Conservation (phyloP, 2,888 invertebrate species). For the Ptilodon capucinus region DNA sequence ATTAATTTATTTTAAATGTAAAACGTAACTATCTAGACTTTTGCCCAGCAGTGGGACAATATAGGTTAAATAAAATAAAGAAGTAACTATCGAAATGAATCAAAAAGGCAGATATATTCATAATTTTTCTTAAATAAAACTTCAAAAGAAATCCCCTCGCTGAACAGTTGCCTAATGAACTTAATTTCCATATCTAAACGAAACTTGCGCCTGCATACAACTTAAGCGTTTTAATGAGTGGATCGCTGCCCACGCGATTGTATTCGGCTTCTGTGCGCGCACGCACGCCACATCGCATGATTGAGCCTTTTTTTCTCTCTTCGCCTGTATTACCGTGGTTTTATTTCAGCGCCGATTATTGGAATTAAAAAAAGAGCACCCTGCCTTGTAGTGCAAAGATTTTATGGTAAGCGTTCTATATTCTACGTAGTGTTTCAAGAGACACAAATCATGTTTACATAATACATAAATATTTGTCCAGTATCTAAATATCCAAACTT, state of each 20-base stretch:
- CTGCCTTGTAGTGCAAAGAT: neutral
- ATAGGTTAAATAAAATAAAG: too few relatives aligned
- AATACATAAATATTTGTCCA: too few relatives aligned
- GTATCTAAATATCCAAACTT: too few relatives aligned
- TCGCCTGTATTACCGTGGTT: conserved; percentile 36
- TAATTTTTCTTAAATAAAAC: too few relatives aligned
- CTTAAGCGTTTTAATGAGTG: conserved; percentile 39
- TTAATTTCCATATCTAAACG: conserved; percentile 26
- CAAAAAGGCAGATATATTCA: too few relatives aligned
- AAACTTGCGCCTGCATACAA: conserved; percentile 22
- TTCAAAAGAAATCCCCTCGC: too few relatives aligned
- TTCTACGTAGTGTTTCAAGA: too few relatives aligned
- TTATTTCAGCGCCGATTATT: conserved; percentile 30
- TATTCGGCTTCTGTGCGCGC: conserved; percentile 51
- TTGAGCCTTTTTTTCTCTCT: conserved; percentile 40
- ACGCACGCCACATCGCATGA: conserved; percentile 77
- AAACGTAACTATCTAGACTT: too few relatives aligned
- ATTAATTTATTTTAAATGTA: too few relatives aligned
- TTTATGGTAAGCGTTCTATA: neutral
- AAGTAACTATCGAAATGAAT: too few relatives aligned
- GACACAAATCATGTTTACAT: too few relatives aligned
- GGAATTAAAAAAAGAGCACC: conserved; percentile 24
- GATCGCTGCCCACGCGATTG: conserved; percentile 28
- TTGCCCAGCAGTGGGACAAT: too few relatives aligned
- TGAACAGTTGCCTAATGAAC: conserved; percentile 2